Evolutionary conservation across 2,113 vertebrate species (phyloP), one percentile per base, ranked within the genome.

Genomic region (Alaudala cheleensis): DNA sequence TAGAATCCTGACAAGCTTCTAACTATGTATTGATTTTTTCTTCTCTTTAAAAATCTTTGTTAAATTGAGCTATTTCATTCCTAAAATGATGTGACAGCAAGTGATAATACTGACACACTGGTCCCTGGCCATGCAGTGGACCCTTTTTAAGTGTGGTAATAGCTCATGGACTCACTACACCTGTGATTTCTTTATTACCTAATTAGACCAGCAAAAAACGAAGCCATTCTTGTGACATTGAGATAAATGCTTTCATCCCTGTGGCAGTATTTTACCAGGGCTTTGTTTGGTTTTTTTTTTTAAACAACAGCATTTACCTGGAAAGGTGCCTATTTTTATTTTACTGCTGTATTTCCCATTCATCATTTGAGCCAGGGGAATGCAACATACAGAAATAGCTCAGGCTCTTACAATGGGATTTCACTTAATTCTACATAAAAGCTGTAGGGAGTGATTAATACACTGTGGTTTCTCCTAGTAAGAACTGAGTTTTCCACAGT

Each of bases 11-110:
- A 94, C 88, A 90, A 80, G 83, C 61, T 85, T 88, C 90, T 95
- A 94, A 92, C 86, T 70, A 53, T 21, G 31, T 96, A 96, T 96
- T 92, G 95, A 96, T 97, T 96, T 96, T 96, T 94, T 93, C 53
- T 71, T 80, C 66, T 92, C 76, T 90, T 94, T 93, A 95, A 95
- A 96, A 96, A 85, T 95, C 89, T 93, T 88, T 84, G 84, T 80
- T 84, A 96, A 97, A 95, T 94, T 88, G 90, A 95, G 88, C 85
- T 90, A 58, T 94, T 95, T 91, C 62, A 44, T 94, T 91, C 80
- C 89, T 89, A 90, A 89, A 95, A 77, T 73, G 44, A 81, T 58
- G 73, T 93, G 90, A 49, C 51, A 42, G 14, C n/a, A 51, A 53
- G 61, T 58, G 78, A 47, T 89, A 60, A 60, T 49, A 24, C 39